Evolutionary conservation across 37 sponge, comb jelly and placozoan species (phyloP).

Genomic region (Agelas oroides): DNA sequence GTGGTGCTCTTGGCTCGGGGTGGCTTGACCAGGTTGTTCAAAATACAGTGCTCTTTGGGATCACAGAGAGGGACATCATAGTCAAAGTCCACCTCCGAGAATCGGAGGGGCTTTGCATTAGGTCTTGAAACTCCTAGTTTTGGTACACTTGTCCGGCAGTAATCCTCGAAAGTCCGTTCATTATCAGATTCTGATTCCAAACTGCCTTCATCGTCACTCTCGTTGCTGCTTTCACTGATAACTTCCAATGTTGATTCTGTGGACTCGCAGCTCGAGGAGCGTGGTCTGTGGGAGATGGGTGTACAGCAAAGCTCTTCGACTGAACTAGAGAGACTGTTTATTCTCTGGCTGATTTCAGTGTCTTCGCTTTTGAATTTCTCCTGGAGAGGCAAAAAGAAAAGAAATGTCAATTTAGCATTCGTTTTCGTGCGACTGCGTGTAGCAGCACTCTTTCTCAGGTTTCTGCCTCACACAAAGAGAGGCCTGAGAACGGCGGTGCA

Average conservation of each 20-base stretch:
- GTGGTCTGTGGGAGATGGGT: too few relatives aligned
- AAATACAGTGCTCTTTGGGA: constrained; percentile 14
- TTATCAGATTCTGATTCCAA: not conserved
- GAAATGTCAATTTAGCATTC: not conserved
- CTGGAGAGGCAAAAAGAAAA: not conserved
- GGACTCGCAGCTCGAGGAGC: not conserved
- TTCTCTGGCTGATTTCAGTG: constrained; percentile 26
- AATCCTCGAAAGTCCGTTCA: constrained; percentile 10
- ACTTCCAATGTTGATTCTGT: constrained; percentile 5
- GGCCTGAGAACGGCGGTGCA: too few relatives aligned
- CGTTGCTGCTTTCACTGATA: constrained; percentile 27
- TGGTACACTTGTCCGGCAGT: not conserved
- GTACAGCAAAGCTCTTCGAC: constrained; percentile 23
- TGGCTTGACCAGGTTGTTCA: constrained; percentile 23
- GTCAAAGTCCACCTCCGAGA: not conserved
- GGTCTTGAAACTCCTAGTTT: not conserved
- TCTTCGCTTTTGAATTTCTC: constrained; percentile 25
- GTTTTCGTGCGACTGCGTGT: too few relatives aligned
- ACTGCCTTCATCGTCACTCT: not conserved
- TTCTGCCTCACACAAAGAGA: too few relatives aligned
- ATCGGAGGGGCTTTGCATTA: not conserved
- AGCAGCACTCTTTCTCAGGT: too few relatives aligned
- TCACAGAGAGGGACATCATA: not conserved
- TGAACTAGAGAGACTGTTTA: constrained; percentile 27
- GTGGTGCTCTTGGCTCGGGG: constrained; percentile 27